Base-by-base conservation (phyloP, 2,113 vertebrate species). In the Vulpes ferrilata region DNA sequence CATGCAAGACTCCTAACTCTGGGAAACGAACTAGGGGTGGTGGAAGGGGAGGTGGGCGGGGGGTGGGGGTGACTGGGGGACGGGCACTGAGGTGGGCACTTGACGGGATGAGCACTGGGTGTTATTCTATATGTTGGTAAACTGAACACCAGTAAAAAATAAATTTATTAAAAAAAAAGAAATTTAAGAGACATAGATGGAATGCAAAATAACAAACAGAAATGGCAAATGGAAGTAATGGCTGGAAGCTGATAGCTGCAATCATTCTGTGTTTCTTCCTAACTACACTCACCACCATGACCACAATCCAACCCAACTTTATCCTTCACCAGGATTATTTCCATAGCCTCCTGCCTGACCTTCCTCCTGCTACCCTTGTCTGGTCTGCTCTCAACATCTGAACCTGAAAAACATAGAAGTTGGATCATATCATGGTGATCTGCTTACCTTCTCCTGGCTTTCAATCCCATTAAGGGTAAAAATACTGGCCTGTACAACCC, bases 201-300 rank as follows among this genome's bases (percentile, higher is more conserved):
- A 88, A 88, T 59, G 93, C 74, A 92, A 90, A 76, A 71, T 74
- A 20, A 73, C 55, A 85, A 48, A 62, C 5, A 95, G 27, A 93
- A 96, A 69, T 67, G 20, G 11, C 38, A 91, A 15, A 3, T 23
- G 5, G 22, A 25, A 43, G 35, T 69, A 79, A 80, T 48, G 62
- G 32, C 76, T 92, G 83, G 74, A 85, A 81, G 55, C 67, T 48
- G 55, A 71, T 19, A 62, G 20, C 19, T 69, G 20, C 53, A 48
- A 62, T 35, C 32, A 20, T 62, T 43, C 30, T 2, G 11, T 78
- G 62, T 69, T 76, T 11, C 35, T 60, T 78, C 83, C 35, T 90
- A 20, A 78, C 10, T 25, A 90, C 32, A 69, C 60, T 92, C 10
- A 59, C 30, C 9, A 30, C 48, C 7, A 53, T 64, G 22, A 55